A percentile compares a stretch with the other conserved stretches of the same genome.
These are phyloP conservation scores for Drosophila obscura DNA, from an alignment of 1,140 invertebrate genomes.

Conservation along the genomic window DNA sequence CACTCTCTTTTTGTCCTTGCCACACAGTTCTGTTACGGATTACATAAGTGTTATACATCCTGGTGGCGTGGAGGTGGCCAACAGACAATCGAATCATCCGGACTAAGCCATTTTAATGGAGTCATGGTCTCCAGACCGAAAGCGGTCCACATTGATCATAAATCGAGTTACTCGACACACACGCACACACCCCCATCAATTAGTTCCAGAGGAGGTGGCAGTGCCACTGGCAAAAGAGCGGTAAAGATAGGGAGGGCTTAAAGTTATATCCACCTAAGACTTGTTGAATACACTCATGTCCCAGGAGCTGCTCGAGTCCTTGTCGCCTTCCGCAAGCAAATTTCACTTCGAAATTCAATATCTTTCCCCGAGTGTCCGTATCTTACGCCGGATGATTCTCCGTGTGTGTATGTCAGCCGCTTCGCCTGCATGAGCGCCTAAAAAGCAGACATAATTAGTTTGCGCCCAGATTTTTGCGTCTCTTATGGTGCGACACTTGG, in stretches of 20 bases:
- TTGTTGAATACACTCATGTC: constrained; percentile 57
- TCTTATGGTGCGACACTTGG: constrained; percentile 51
- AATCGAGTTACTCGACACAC: constrained; percentile 17
- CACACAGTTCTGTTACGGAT: constrained; percentile 16
- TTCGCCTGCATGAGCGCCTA: constrained; percentile 66
- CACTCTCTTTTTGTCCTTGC: constrained; percentile 17
- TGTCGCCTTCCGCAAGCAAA: constrained; percentile 22
- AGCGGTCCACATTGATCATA: constrained; percentile 18
- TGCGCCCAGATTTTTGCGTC: constrained; percentile 65
- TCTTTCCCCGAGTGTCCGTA: constrained; percentile 22
- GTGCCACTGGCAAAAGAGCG: not conserved
- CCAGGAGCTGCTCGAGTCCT: not conserved
- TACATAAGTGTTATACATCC: constrained; percentile 57
- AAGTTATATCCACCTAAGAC: constrained; percentile 30
- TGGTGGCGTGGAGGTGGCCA: constrained; percentile 7
- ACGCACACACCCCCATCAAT: constrained; percentile 11
- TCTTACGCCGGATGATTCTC: not conserved
- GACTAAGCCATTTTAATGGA: constrained; percentile 6
- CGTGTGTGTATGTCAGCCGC: constrained; percentile 19
- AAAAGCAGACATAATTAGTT: constrained; percentile 78
- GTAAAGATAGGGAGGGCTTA: not conserved
- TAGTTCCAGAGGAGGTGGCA: constrained; percentile 16
- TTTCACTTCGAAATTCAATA: constrained; percentile 69
- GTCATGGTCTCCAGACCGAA: constrained; percentile 4
- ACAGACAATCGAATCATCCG: constrained; percentile 4